Conservation (phyloP, 2,888 invertebrate genomes). For the Caenorhabditis sinica region DNA sequence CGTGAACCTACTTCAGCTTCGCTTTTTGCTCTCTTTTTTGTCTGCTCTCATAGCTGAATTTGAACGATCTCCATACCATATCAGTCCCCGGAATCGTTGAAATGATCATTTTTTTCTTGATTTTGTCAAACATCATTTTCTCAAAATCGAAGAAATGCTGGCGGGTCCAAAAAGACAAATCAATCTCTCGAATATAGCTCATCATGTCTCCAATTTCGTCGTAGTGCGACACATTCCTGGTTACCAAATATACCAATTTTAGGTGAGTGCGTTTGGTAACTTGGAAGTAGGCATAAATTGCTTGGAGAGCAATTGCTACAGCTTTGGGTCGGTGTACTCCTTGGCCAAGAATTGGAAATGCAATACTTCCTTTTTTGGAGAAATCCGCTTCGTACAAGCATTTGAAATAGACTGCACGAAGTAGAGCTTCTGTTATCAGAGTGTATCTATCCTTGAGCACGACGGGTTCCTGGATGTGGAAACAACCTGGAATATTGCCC, state of each 20-base stretch:
- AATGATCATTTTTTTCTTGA: neutral
- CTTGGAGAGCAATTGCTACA: neutral
- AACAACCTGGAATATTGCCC: no score
- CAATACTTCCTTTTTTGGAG: neutral
- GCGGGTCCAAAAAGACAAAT: neutral
- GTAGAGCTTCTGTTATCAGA: no score
- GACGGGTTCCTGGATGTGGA: no score
- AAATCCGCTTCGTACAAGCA: neutral
- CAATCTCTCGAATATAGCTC: constrained; percentile 6
- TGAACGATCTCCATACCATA: neutral
- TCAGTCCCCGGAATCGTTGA: constrained; percentile 17
- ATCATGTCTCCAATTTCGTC: neutral
- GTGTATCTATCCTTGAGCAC: no score
- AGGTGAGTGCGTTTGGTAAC: neutral
- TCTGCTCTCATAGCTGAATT: neutral
- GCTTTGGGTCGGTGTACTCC: neutral
- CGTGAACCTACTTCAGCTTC: neutral
- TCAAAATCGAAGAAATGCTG: neutral
- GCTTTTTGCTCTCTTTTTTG: neutral
- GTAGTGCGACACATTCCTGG: neutral
- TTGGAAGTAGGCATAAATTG: constrained; percentile 8
- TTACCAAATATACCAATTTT: neutral
- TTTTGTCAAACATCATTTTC: neutral
- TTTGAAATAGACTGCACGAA: neutral
- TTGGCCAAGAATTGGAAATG: neutral